Percentiles rank a stretch among this genome's conserved stretches.
phyloP scores from a whole-genome alignment of 2,888 invertebrate genomes.

The Cryptops parisi region DNA sequence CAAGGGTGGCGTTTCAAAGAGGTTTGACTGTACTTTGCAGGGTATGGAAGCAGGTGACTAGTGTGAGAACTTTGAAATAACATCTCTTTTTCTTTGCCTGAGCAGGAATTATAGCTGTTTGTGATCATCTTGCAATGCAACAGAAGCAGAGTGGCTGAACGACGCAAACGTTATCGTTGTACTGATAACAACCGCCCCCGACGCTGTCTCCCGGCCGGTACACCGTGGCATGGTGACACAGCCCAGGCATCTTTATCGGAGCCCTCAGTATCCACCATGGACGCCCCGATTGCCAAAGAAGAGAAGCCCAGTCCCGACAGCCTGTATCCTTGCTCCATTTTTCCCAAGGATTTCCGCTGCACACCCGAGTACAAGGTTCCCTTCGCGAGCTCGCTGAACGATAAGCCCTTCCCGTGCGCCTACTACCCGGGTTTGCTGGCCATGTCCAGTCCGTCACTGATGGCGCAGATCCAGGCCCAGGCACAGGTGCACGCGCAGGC shows the following conservation, averaged over 20 bases:
- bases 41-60: too few relatives aligned
- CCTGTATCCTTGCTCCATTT: constrained; percentile 11
- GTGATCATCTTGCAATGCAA: neutral
- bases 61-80: too few relatives aligned
- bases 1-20: too few relatives aligned
- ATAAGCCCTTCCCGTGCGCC: constrained; percentile 13
- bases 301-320: constrained; percentile 12
- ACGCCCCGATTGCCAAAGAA: constrained; percentile 11
- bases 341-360: constrained; percentile 13
- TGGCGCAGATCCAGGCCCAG: constrained; percentile 13
- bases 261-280: constrained; percentile 3
- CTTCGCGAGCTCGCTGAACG: constrained; percentile 11
- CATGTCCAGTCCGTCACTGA: constrained; percentile 12
- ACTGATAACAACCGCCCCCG: neutral
- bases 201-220: neutral
- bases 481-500: constrained; percentile 13
- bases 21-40: too few relatives aligned
- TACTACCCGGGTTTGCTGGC: constrained; percentile 13
- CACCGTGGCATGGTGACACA: neutral
- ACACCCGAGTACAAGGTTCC: constrained; percentile 14
- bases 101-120: too few relatives aligned
- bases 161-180: neutral
- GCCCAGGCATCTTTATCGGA: neutral
- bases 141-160: neutral
- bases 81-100: too few relatives aligned